Evolutionary conservation across 1,140 invertebrate species (phyloP), one percentile per base, ranked within the genome.

Genomic region (Maniola jurtina): DNA sequence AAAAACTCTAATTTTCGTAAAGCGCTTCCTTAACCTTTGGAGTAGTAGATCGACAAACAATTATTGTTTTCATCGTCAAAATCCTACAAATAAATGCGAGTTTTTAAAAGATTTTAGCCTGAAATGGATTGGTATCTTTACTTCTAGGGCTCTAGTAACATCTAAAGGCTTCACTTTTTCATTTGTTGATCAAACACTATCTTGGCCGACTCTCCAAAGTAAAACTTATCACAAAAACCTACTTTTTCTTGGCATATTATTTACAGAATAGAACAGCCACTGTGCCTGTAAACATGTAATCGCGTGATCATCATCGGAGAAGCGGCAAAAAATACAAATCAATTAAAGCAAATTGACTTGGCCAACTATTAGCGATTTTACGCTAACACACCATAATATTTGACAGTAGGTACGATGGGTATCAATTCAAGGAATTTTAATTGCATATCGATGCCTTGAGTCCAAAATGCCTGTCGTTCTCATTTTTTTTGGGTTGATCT

Each of bases 321-420:
- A 33, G 33, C 57, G 8, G 33, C 16, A 60, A 60, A 59, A 68
- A 62, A 52, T 50, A 40, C 52, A 45, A 59, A 57, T 13, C 55
- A 62, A 45, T 63, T 60, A 66, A 59, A 68, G 52, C 58, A 61
- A 67, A 67, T 70, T 70, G 47, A 50, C 63, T 61, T 42, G 10
- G 42, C 64, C 16, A 38, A 45, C 55, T 65, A 79, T 81, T 83
- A 83, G 56, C 67, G 70, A 83, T 83, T 83, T 77, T 68, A 79
- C 71, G 79, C 70, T 56, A 52, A 76, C 60, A 56, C 57, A 71
- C 63, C 66, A 56, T 75, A 72, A 56, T 75, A 72, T 80, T 74
- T 76, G 79, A 76, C 77, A 79, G 64, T 67, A 66, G 56, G 61
- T 67, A 66, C 59, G 61, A 62, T 47, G 47, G 16, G 62, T 58